Base-by-base conservation (phyloP, 2,797 vertebrate species). In the Brachyrhaphis roseni region DNA sequence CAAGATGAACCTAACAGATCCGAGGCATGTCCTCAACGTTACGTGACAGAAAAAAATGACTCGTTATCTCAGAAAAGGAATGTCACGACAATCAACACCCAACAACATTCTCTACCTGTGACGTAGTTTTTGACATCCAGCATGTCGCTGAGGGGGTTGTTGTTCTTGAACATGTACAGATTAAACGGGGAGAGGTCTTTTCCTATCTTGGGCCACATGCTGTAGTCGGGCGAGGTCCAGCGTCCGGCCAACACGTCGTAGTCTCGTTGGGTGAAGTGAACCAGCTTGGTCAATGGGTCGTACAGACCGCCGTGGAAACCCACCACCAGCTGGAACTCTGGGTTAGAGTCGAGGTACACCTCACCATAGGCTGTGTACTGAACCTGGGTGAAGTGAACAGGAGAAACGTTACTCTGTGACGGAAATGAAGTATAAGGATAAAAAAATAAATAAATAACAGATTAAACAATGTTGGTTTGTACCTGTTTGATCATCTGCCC, bases 91-190 rank as follows among this genome's bases (percentile, higher is more conserved):
- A 43, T 46, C 72, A 53, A 7, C 41, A 43, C 7, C 64, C 53
- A 57, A 23, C 5, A 41, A 39, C 41, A 18, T 4, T 80, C 71
- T 91, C 71, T 91, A 99, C 98, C 98, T 96, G 98, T 99, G 84
- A 99, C 98, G 4, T 99, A 99, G 90, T 99, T 99, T 92, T 99
- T 99, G 76, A 98, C 93, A 86, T 99, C 98, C 92, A 99, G 93
- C 95, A 98, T 97, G 76, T 98, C 98, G 86, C 98, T 99, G 89
- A 99, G 97, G 31, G 98, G 98, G 87, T 99, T 99, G 95, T 99
- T 99, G 93, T 98, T 99, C 93, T 99, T 99, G 95, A 99, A 99
- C 98, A 99, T 99, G 85, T 99, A 99, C 59, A 99, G 88, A 90
- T 99, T 99, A 86, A 99, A 99, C 1, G 98, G 98, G 43, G 97